phyloP scores from a whole-genome alignment of 2,797 vertebrate species.

The Acipenser transmontanus region DNA sequence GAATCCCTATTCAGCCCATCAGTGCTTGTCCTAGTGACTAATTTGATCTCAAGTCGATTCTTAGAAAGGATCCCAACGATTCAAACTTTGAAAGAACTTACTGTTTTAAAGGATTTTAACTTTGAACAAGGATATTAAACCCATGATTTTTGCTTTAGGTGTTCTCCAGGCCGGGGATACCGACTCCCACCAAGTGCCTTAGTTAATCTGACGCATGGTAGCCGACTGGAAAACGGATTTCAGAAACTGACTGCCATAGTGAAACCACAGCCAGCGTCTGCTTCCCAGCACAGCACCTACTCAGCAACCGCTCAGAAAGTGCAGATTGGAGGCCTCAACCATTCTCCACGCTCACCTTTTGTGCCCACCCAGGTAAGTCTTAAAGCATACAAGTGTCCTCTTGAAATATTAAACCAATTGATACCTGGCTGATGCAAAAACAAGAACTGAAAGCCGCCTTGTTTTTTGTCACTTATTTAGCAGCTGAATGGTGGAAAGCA shows the following conservation, averaged over 20 bases:
- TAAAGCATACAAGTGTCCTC: neutral
- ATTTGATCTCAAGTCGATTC: too few species aligned
- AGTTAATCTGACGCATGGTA: constrained; percentile 86
- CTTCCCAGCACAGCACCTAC: constrained; percentile 43
- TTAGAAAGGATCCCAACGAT: too few species aligned
- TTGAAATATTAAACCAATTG: neutral
- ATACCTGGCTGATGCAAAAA: too few species aligned
- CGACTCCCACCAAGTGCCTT: constrained; percentile 89
- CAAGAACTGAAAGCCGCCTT: neutral
- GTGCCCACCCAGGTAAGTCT: constrained; percentile 76
- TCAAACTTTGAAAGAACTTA: too few species aligned
- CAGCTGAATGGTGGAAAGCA: constrained; percentile 67
- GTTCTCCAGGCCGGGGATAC: constrained; percentile 75
- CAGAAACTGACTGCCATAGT: constrained; percentile 87
- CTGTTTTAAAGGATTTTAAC: too few species aligned
- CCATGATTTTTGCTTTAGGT: constrained; percentile 48
- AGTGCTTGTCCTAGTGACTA: constrained; percentile 2
- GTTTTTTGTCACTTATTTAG: constrained; percentile 27
- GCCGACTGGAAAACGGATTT: constrained; percentile 69
- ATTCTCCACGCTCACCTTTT: constrained; percentile 86
- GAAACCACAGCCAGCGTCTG: constrained; percentile 78
- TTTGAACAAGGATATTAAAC: neutral
- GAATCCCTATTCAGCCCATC: neutral
- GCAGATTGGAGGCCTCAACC: constrained; percentile 75
- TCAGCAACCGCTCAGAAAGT: constrained; percentile 44